Conservation (phyloP, 2,113 vertebrate genomes). For the Pelvicachromis taeniatus region DNA sequence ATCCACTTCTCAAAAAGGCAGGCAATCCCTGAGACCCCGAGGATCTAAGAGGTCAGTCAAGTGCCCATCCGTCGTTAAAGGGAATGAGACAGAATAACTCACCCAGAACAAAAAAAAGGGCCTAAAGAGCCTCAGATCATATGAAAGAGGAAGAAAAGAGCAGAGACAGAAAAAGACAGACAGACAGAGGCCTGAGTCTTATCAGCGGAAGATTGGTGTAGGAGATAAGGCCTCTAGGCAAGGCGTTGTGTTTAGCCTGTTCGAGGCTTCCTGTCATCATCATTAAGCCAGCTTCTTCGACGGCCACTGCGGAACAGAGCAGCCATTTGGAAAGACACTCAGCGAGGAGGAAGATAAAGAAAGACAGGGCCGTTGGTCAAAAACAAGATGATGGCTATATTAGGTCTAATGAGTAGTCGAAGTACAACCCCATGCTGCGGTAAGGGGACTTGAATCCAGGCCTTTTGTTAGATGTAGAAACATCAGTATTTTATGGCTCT, state of each 20-base stretch:
- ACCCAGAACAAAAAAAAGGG: constrained; percentile 24
- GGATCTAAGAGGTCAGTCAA: constrained; percentile 19
- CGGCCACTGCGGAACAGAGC: constrained; percentile 49
- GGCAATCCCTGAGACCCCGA: neutral
- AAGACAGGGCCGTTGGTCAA: constrained; percentile 41
- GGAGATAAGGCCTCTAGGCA: constrained; percentile 64
- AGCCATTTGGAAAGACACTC: constrained; percentile 56
- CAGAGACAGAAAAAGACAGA: constrained; percentile 46
- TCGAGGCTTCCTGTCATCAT: constrained; percentile 73
- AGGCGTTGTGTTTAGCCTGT: constrained; percentile 61
- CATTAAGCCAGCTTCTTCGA: constrained; percentile 62
- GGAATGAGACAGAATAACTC: constrained; percentile 25
- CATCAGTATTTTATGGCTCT: neutral
- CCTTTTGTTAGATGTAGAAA: neutral
- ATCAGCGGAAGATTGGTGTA: constrained; percentile 61
- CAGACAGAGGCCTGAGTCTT: constrained; percentile 47
- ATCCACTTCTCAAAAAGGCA: constrained; percentile 2
- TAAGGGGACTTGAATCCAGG: neutral
- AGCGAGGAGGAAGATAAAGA: constrained; percentile 46
- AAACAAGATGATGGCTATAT: constrained; percentile 36
- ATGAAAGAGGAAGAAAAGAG: constrained; percentile 48
- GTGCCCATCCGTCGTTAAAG: neutral
- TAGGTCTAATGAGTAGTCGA: constrained; percentile 26
- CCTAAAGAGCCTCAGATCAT: constrained; percentile 29
- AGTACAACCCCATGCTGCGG: neutral